A percentile compares a stretch with the other conserved stretches of the same genome.
Evolutionary conservation across 2,797 vertebrate species (phyloP).

Genomic region (Chiloscyllium punctatum): DNA sequence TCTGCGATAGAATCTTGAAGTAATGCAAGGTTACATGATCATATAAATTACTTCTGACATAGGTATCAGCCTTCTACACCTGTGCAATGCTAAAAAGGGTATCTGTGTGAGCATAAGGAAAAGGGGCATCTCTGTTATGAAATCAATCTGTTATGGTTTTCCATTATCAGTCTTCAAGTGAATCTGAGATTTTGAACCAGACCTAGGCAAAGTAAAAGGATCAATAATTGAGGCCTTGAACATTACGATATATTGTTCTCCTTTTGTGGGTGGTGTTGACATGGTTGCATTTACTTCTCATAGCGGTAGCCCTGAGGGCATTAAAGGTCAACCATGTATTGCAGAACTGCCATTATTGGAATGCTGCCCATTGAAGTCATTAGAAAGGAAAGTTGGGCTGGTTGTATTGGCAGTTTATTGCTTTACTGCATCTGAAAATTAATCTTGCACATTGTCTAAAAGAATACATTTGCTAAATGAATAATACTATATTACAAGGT

Average conservation of each 20-base stretch:
- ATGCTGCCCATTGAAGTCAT: background rate
- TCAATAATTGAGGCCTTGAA: background rate
- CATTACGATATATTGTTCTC: background rate
- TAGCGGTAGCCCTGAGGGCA: background rate
- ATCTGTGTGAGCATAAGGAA: background rate
- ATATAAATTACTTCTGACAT: background rate
- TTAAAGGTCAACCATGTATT: background rate
- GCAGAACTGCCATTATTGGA: background rate
- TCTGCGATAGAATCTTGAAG: background rate
- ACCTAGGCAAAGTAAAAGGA: background rate
- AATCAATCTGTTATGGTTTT: background rate
- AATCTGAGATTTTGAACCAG: background rate
- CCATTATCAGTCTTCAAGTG: background rate
- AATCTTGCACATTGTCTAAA: background rate
- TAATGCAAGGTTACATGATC: background rate
- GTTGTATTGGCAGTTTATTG: background rate
- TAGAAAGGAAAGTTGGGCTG: background rate
- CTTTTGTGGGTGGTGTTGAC: background rate
- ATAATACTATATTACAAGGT: background rate
- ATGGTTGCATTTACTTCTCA: background rate
- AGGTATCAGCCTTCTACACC: background rate
- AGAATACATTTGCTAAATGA: background rate
- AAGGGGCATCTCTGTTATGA: background rate
- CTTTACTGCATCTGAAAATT: background rate
- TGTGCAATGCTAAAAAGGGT: background rate